A percentile compares a stretch with the other conserved stretches of the same genome.
phyloP scores from a whole-genome alignment of 2,888 invertebrate genomes.

The Arctia plantaginis region DNA sequence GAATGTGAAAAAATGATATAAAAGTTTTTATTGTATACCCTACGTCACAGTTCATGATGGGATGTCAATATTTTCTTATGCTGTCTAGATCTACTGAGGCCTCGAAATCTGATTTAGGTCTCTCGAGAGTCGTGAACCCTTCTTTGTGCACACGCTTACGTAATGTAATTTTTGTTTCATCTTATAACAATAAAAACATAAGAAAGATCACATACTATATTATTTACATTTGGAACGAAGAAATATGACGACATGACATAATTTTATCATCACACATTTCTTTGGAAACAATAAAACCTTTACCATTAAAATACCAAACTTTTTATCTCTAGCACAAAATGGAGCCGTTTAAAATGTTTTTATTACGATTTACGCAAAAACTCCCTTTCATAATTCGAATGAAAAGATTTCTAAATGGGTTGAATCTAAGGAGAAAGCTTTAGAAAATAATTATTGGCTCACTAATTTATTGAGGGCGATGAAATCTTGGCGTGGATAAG shows the following conservation, averaged over 20 bases:
- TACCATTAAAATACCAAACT: slow-evolving; percentile 4
- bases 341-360: slow-evolving; percentile 15
- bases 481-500: slow-evolving; percentile 4
- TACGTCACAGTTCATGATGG: neutral
- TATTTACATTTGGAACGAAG: neutral
- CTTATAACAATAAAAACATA: neutral
- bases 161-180: slow-evolving; percentile 2
- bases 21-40: neutral
- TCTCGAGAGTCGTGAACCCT: neutral
- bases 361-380: slow-evolving; percentile 17
- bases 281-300: neutral
- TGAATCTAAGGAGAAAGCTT: slow-evolving; percentile 12
- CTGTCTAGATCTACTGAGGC: neutral
- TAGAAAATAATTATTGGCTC: slow-evolving; percentile 27
- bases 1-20: neutral
- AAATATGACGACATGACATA: neutral
- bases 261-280: neutral
- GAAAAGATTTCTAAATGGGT: slow-evolving; percentile 10
- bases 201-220: neutral
- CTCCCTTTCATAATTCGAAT: slow-evolving; percentile 22
- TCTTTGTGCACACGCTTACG: neutral
- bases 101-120: neutral
- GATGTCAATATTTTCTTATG: neutral
- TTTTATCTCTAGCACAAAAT: slow-evolving; percentile 3
- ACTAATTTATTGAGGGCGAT: slow-evolving; percentile 12